Evolutionary conservation across 2,113 vertebrate species (phyloP).

Genomic region (Chamaea fasciata): DNA sequence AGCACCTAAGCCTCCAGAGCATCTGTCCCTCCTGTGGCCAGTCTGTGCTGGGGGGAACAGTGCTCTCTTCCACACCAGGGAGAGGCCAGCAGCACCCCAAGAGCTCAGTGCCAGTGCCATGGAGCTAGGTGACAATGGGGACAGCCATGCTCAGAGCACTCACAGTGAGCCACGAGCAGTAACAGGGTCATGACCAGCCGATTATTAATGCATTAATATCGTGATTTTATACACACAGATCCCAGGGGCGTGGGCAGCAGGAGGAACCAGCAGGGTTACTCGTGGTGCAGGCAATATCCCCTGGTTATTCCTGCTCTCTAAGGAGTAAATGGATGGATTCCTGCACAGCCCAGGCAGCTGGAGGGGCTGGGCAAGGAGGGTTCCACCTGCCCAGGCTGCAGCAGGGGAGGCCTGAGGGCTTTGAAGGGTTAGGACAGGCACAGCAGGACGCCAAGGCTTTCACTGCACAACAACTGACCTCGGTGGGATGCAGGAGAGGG

Average conservation of each 20-base stretch:
- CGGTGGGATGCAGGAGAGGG: neutral
- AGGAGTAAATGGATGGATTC: neutral
- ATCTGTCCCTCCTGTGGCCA: neutral
- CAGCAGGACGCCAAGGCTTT: neutral
- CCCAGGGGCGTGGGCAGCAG: fast-evolving
- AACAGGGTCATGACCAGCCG: neutral
- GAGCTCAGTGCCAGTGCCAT: neutral
- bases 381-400: neutral
- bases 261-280: neutral
- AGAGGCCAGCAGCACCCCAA: neutral
- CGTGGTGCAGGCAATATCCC: neutral
- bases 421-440: neutral
- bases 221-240: neutral
- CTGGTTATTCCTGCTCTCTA: neutral
- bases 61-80: neutral
- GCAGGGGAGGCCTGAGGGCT: neutral
- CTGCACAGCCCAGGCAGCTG: neutral
- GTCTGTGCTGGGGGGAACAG: fast-evolving
- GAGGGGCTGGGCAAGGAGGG: neutral
- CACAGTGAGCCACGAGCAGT: neutral
- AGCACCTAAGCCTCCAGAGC: neutral
- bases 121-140: neutral
- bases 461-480: neutral
- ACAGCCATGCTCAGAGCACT: neutral
- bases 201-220: neutral